These are phyloP conservation scores for Pogonocichla stellata DNA, from an alignment of 2,113 vertebrate species.

Conservation along the genomic window DNA sequence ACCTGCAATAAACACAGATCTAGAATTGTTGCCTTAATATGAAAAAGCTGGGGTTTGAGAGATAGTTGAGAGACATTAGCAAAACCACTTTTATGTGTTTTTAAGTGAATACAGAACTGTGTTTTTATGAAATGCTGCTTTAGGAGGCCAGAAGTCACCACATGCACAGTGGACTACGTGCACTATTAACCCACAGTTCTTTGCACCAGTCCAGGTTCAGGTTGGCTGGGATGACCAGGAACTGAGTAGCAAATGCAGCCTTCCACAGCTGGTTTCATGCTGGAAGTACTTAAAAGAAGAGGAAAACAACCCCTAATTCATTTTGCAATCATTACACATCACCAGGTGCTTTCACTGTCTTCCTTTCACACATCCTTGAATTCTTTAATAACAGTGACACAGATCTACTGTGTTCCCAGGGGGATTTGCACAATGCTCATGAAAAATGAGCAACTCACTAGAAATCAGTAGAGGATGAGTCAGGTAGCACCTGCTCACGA, in stretches of 20 bases:
- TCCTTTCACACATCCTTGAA: neutral
- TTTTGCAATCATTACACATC: neutral
- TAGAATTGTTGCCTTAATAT: neutral
- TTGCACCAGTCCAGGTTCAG: neutral
- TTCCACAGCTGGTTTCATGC: fast-evolving
- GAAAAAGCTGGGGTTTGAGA: neutral
- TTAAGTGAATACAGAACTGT: neutral
- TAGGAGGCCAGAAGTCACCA: neutral
- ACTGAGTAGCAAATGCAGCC: neutral
- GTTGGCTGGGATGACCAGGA: neutral
- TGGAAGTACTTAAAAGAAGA: neutral
- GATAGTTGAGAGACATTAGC: neutral
- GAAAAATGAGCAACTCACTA: neutral
- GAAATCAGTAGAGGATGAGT: neutral
- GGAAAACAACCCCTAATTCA: neutral
- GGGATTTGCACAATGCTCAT: neutral
- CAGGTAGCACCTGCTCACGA: neutral
- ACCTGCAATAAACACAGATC: neutral
- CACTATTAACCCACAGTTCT: neutral
- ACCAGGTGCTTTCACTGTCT: neutral
- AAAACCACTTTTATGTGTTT: neutral
- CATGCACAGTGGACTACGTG: fast-evolving
- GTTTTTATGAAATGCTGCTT: neutral
- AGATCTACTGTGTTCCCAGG: neutral
- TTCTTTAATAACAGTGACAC: neutral